These are phyloP conservation scores for Pachypeltis micranthus DNA, from an alignment of 1,140 invertebrate genomes.

Conservation along the genomic window DNA sequence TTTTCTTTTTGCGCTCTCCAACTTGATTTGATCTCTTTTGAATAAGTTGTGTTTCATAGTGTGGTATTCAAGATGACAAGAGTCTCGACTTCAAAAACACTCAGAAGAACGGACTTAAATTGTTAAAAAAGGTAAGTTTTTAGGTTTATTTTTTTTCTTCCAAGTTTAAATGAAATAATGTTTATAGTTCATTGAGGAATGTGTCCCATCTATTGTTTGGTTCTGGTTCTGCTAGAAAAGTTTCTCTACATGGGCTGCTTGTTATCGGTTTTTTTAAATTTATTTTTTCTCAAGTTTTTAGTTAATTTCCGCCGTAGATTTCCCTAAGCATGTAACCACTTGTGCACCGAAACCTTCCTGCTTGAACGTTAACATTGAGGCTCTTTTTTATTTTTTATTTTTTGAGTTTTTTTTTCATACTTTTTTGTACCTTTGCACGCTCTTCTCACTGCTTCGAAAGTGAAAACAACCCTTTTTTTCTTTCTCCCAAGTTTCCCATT, in stretches of 20 bases:
- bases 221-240: slow-evolving; percentile 14
- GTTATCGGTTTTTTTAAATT: slow-evolving; percentile 16
- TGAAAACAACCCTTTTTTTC: too few species aligned
- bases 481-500: too few species aligned
- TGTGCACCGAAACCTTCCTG: too few species aligned
- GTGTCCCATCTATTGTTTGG: slow-evolving; percentile 28
- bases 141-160: not conserved
- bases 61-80: not conserved
- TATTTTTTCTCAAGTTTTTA: slow-evolving; percentile 9
- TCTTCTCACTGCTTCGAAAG: too few species aligned
- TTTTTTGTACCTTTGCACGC: too few species aligned
- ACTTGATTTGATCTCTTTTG: too few species aligned
- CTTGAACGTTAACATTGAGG: too few species aligned
- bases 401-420: too few species aligned
- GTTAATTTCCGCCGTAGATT: slow-evolving; percentile 11
- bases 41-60: not conserved
- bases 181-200: slow-evolving; percentile 26
- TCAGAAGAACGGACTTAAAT: not conserved
- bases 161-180: slow-evolving; percentile 11
- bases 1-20: too few species aligned
- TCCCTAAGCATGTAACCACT: not conserved
- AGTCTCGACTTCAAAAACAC: not conserved
- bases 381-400: too few species aligned
- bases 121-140: not conserved
- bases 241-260: slow-evolving; percentile 14